A percentile compares a stretch with the other conserved stretches of the same genome.
Evolutionary conservation across 2,113 vertebrate species (phyloP).

Genomic region (Labeo catla): DNA sequence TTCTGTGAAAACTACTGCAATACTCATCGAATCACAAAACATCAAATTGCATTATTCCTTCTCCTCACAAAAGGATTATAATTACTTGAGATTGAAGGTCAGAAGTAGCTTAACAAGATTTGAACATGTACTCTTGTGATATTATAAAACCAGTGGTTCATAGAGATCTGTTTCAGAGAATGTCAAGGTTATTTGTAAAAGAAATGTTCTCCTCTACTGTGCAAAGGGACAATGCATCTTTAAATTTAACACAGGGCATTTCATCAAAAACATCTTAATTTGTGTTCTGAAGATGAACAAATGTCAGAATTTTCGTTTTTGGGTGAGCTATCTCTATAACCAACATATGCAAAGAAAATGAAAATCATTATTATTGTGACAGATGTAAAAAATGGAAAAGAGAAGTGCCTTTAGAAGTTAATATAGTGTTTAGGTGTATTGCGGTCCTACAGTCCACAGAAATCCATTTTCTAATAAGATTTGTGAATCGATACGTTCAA

Average conservation of each 20-base stretch:
- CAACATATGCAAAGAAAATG: neutral
- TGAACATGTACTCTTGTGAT: neutral
- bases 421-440: neutral
- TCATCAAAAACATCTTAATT: too few relatives aligned
- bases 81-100: slow-evolving; percentile 10
- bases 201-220: neutral
- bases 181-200: neutral
- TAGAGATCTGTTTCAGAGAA: neutral
- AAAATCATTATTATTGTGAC: neutral
- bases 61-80: slow-evolving; percentile 15
- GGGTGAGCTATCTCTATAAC: too few relatives aligned
- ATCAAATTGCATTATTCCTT: slow-evolving; percentile 31
- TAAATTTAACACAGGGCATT: neutral
- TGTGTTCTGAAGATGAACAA: too few relatives aligned
- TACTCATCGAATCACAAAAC: slow-evolving; percentile 15
- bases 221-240: neutral
- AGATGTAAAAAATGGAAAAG: neutral
- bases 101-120: slow-evolving; percentile 11
- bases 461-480: neutral
- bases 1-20: neutral
- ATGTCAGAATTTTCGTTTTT: too few relatives aligned
- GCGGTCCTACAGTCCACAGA: neutral
- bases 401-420: neutral
- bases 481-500: neutral
- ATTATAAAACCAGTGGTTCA: neutral